phyloP scores from a whole-genome alignment of 2,113 vertebrate genomes.

The Brachypteracias leptosomus region DNA sequence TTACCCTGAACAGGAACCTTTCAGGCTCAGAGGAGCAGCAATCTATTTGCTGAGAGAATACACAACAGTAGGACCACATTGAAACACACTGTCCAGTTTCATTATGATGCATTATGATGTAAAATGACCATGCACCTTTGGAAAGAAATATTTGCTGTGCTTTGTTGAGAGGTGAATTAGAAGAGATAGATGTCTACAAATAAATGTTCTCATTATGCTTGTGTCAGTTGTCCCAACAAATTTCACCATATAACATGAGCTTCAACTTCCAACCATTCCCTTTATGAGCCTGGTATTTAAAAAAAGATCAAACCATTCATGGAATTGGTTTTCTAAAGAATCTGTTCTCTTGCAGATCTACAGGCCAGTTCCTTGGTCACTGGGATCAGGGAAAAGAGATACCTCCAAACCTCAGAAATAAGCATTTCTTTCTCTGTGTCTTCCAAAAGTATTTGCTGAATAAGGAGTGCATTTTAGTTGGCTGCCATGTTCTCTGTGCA shows the following conservation, averaged over 20 bases:
- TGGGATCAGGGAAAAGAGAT: background rate
- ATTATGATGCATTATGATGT: background rate
- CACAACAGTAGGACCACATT: background rate
- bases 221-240: background rate
- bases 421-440: background rate
- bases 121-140: background rate
- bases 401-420: background rate
- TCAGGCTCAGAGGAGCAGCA: background rate
- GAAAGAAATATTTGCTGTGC: background rate
- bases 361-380: background rate
- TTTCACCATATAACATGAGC: background rate
- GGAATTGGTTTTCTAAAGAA: background rate
- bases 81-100: background rate
- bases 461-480: background rate
- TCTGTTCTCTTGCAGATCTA: background rate
- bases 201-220: background rate
- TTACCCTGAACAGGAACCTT: background rate
- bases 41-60: background rate
- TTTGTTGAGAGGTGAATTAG: background rate
- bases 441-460: background rate
- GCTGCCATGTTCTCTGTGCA: background rate
- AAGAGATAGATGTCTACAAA: background rate
- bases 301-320: background rate
- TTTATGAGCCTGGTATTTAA: background rate
- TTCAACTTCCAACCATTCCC: background rate